A percentile compares a stretch with the other conserved stretches of the same genome.
These are phyloP conservation scores for Phoxinus dragarum DNA, from an alignment of 2,797 vertebrate species.

Conservation along the genomic window DNA sequence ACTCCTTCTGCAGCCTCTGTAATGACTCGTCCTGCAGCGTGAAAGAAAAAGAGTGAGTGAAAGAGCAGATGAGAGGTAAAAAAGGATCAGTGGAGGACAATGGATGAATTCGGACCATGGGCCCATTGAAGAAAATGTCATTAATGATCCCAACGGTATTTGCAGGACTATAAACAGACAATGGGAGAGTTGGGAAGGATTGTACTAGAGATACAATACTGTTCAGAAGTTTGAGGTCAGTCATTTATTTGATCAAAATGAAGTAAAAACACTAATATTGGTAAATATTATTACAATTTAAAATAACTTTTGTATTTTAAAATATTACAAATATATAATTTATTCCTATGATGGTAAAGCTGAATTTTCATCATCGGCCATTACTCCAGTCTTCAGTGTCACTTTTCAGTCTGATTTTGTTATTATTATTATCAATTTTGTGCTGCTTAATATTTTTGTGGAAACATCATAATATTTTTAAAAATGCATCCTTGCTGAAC, in stretches of 20 bases:
- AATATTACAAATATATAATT: neutral
- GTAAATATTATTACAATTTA: neutral
- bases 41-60: slow-evolving; percentile 26
- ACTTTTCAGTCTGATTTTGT: neutral
- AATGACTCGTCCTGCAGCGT: slow-evolving; percentile 92
- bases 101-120: neutral
- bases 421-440: neutral
- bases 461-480: neutral
- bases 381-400: neutral
- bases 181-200: slow-evolving; percentile 6
- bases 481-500: neutral
- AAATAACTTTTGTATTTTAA: neutral
- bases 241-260: neutral
- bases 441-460: neutral
- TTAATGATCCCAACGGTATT: neutral
- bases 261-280: neutral
- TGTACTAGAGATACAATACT: neutral
- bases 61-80: neutral
- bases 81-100: neutral
- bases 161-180: neutral
- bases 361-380: too few relatives aligned
- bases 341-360: neutral
- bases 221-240: neutral
- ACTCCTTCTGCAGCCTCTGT: slow-evolving; percentile 98
- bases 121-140: neutral